These are phyloP conservation scores for Papilio polyxenes DNA, from an alignment of 1,140 invertebrate species.

Conservation along the genomic window DNA sequence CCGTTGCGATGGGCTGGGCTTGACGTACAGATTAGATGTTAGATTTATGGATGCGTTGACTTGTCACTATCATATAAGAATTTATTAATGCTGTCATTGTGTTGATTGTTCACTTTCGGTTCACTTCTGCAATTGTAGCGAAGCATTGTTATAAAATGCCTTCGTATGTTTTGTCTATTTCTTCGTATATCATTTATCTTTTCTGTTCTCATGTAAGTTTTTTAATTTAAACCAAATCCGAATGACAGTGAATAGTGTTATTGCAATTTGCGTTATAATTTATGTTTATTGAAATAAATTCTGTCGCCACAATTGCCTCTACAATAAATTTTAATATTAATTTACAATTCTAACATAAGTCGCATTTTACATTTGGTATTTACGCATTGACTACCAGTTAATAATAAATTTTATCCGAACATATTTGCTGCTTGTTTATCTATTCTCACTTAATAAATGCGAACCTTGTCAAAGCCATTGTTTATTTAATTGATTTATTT, in stretches of 20 bases:
- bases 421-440: conserved; percentile 20
- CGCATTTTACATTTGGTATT: conserved; percentile 28
- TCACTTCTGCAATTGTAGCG: neutral
- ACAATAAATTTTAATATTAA: conserved; percentile 14
- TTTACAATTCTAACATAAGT: conserved; percentile 30
- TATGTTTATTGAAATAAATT: conserved; percentile 16
- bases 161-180: neutral
- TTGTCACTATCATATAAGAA: conserved; percentile 58
- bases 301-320: neutral
- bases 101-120: neutral
- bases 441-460: neutral
- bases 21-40: conserved; percentile 63
- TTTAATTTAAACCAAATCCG: neutral
- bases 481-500: conserved; percentile 2
- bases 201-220: neutral
- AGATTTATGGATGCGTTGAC: conserved; percentile 72
- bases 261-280: conserved; percentile 3
- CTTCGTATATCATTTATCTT: neutral
- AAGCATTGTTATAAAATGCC: conserved; percentile 34
- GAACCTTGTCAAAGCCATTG: neutral
- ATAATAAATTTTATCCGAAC: conserved; percentile 7
- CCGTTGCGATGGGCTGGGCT: conserved; percentile 55
- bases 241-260: neutral
- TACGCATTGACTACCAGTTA: conserved; percentile 6
- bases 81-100: conserved; percentile 8